Percentiles rank a stretch among this genome's conserved stretches.
phyloP scores from a whole-genome alignment of 2,888 invertebrate species.

The Petrolisthes manimaculis region DNA sequence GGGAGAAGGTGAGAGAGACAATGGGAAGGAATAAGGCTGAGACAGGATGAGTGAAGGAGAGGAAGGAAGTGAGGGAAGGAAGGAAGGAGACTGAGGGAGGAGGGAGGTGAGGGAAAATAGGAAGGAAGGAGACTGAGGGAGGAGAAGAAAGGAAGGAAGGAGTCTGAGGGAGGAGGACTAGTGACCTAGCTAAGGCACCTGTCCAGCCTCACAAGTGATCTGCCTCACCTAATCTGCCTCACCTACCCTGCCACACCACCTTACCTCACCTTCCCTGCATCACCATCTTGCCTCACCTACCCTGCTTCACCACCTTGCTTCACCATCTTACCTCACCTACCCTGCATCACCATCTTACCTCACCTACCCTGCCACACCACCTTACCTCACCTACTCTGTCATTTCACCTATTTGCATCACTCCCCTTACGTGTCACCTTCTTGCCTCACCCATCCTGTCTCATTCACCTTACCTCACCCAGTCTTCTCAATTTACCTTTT shows the following conservation, averaged over 20 bases:
- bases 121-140: constrained; percentile 8
- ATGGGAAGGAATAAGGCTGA: neutral
- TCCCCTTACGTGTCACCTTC: too few relatives aligned
- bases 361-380: too few relatives aligned
- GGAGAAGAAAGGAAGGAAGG: neutral
- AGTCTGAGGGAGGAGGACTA: constrained; percentile 25
- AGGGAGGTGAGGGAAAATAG: neutral
- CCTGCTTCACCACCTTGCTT: neutral
- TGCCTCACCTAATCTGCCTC: too few relatives aligned
- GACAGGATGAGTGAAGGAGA: neutral
- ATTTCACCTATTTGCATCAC: too few relatives aligned
- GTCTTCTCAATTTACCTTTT: neutral
- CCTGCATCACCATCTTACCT: too few relatives aligned
- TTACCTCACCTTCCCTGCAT: too few relatives aligned
- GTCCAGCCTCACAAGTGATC: constrained; percentile 40
- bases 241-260: too few relatives aligned
- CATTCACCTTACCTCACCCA: neutral
- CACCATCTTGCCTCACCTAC: too few relatives aligned
- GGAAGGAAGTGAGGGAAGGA: neutral
- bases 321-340: neutral
- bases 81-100: neutral
- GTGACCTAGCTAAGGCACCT: constrained; percentile 45
- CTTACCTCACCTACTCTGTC: too few relatives aligned
- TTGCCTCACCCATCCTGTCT: neutral
- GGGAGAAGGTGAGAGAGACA: neutral